Percentiles rank a stretch among this genome's conserved stretches.
These are phyloP conservation scores for Brachylomia viminalis DNA, from an alignment of 2,888 invertebrate genomes.

Conservation along the genomic window DNA sequence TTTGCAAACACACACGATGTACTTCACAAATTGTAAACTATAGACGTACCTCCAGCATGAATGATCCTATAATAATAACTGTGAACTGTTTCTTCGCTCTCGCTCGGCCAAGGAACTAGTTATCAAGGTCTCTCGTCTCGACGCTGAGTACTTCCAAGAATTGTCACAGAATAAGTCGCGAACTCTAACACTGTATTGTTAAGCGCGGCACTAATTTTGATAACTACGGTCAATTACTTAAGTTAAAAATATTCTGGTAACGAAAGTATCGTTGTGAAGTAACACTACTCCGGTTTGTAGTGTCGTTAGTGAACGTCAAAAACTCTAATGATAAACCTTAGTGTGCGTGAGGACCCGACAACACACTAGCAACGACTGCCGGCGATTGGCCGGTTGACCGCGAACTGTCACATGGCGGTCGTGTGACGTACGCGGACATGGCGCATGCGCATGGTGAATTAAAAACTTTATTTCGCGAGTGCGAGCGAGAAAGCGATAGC, in stretches of 20 bases:
- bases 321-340: slow-evolving; percentile 74
- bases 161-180: slow-evolving; percentile 83
- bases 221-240: slow-evolving; percentile 42
- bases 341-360: slow-evolving; percentile 76
- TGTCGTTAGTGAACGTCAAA: slow-evolving; percentile 80
- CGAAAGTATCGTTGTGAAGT: slow-evolving; percentile 67
- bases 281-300: slow-evolving; percentile 72
- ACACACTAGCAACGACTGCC: slow-evolving; percentile 79
- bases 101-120: slow-evolving; percentile 89
- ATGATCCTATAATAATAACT: slow-evolving; percentile 89
- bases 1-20: slow-evolving; percentile 80
- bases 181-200: slow-evolving; percentile 74
- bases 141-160: slow-evolving; percentile 88
- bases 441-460: slow-evolving; percentile 83
- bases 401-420: slow-evolving; percentile 77
- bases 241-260: slow-evolving; percentile 41
- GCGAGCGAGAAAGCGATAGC: slow-evolving; percentile 68
- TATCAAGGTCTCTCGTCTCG: slow-evolving; percentile 90
- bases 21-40: slow-evolving; percentile 85
- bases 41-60: slow-evolving; percentile 90
- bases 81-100: slow-evolving; percentile 83
- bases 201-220: slow-evolving; percentile 62
- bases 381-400: slow-evolving; percentile 86
- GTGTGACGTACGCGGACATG: slow-evolving; percentile 80
- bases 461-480: slow-evolving; percentile 78